These are phyloP conservation scores for Blastobasis lacticolella DNA, from an alignment of 2,888 invertebrate species.

Conservation along the genomic window DNA sequence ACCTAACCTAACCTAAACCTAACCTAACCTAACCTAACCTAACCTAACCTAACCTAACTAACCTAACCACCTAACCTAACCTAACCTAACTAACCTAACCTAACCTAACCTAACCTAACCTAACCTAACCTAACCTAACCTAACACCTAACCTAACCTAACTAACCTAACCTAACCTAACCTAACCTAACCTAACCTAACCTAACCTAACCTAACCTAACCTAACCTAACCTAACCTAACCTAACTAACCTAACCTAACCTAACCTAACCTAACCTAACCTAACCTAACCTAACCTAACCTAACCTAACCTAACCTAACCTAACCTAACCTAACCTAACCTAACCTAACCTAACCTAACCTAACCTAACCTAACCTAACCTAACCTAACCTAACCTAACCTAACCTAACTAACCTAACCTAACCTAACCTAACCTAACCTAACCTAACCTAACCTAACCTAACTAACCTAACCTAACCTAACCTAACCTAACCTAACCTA, in stretches of 20 bases:
- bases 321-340: constrained; percentile 10
- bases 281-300: constrained; percentile 25
- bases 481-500: constrained; percentile 7
- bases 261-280: constrained; percentile 25
- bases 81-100: constrained; percentile 11
- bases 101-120: constrained; percentile 11
- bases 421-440: constrained; percentile 10
- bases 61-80: constrained; percentile 13
- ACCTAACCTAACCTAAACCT: no score
- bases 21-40: constrained; percentile 17
- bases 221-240: constrained; percentile 15
- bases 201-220: constrained; percentile 15
- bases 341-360: constrained; percentile 10
- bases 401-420: no score
- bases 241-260: constrained; percentile 21
- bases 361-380: constrained; percentile 10
- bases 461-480: constrained; percentile 7
- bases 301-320: constrained; percentile 14
- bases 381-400: constrained; percentile 9
- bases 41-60: constrained; percentile 14
- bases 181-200: constrained; percentile 7
- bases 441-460: constrained; percentile 10
- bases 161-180: constrained; percentile 11
- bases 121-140: constrained; percentile 6
- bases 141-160: constrained; percentile 10